phyloP scores from a whole-genome alignment of 1,140 invertebrate genomes.

The Diploscapter pachys region DNA sequence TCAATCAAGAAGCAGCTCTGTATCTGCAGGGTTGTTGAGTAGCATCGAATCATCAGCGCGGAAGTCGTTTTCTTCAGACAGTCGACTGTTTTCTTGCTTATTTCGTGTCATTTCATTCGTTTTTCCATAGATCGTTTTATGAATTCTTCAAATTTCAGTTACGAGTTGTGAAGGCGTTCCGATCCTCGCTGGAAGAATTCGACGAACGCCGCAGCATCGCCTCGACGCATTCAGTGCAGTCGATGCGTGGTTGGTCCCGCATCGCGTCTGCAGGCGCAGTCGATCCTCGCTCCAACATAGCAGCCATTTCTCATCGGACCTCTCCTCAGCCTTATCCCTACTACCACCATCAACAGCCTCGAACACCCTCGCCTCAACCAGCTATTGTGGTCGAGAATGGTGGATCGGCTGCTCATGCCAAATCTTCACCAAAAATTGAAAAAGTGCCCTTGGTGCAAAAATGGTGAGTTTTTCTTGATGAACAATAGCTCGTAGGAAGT shows the following conservation, averaged over 20 bases:
- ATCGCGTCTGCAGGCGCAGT: conserved; percentile 20
- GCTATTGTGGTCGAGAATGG: conserved; percentile 54
- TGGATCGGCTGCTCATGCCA: neutral
- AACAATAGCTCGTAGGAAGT: neutral
- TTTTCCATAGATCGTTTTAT: too few species aligned
- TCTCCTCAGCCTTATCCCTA: conserved; percentile 53
- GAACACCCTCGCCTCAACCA: conserved; percentile 39
- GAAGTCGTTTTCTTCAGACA: too few species aligned
- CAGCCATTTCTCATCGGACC: conserved; percentile 41
- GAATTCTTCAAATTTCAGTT: conserved; percentile 68
- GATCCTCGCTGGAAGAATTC: conserved; percentile 97
- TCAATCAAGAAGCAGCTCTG: too few species aligned
- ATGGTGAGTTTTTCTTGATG: conserved; percentile 32
- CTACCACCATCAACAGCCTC: conserved; percentile 47
- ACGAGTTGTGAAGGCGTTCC: conserved; percentile 99
- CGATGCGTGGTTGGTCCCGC: conserved; percentile 48
- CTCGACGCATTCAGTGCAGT: conserved; percentile 56
- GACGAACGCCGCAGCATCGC: conserved; percentile 86
- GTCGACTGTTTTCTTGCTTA: too few species aligned
- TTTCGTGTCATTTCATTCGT: too few species aligned
- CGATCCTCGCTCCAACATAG: conserved; percentile 15
- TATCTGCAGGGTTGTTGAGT: too few species aligned
- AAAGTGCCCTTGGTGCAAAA: conserved; percentile 56
- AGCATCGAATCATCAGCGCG: too few species aligned
- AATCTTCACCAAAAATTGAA: conserved; percentile 39